A percentile compares a stretch with the other conserved stretches of the same genome.
phyloP scores from a whole-genome alignment of 2,888 invertebrate species.

The Dolomedes plantarius region DNA sequence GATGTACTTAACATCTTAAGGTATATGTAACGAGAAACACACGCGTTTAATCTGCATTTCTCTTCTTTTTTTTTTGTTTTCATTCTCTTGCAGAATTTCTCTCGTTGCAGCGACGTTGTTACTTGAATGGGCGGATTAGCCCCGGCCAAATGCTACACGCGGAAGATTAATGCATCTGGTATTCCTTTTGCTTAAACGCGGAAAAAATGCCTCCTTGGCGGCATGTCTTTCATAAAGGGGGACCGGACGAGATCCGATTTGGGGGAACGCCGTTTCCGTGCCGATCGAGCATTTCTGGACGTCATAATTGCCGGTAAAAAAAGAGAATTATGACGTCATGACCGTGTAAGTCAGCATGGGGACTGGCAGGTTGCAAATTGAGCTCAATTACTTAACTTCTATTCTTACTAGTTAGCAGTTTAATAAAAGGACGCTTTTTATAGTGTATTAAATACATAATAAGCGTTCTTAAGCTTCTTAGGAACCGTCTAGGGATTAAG shows the following conservation, averaged over 20 bases:
- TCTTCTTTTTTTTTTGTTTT: neutral
- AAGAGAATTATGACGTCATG: neutral
- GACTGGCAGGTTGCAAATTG: neutral
- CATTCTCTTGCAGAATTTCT: neutral
- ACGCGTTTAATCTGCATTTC: neutral
- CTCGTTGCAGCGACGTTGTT: neutral
- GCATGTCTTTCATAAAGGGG: no score
- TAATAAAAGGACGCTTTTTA: no score
- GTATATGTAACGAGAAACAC: neutral
- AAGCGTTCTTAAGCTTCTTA: no score
- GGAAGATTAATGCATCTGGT: neutral
- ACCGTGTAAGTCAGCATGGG: neutral
- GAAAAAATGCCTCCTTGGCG: neutral
- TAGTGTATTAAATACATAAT: no score
- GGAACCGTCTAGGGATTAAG: no score
- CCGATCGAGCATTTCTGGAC: neutral
- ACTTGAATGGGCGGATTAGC: conserved; percentile 4
- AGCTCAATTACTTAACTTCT: no score
- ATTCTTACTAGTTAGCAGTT: no score
- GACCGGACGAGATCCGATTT: no score
- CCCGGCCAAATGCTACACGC: neutral
- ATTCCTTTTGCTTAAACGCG: neutral
- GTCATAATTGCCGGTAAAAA: no score
- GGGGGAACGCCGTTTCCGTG: conserved; percentile 3
- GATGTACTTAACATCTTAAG: conserved; percentile 18